These are phyloP conservation scores for Ypsolopha scabrella DNA, from an alignment of 2,888 invertebrate species.

Conservation along the genomic window DNA sequence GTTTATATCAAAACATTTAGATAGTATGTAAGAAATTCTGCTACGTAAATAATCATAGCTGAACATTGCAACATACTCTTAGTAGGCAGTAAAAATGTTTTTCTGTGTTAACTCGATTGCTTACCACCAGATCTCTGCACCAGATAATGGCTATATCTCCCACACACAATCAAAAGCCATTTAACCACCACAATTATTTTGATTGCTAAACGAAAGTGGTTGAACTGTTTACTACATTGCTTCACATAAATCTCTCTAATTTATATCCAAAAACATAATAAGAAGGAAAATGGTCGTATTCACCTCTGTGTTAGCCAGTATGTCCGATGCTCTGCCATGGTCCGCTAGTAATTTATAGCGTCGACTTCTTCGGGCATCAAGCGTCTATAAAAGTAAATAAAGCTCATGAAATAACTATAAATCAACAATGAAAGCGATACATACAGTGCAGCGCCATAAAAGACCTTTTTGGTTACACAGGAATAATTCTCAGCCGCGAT, in stretches of 20 bases:
- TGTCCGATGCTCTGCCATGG: conserved; percentile 42
- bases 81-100: too few relatives aligned
- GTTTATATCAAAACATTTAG: too few relatives aligned
- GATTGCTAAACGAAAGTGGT: conserved; percentile 32
- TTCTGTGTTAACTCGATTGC: background rate
- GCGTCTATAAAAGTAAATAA: conserved; percentile 66
- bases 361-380: conserved; percentile 39
- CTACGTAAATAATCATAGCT: too few relatives aligned
- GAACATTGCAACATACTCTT: too few relatives aligned
- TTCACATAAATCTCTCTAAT: conserved; percentile 58
- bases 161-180: conserved; percentile 29
- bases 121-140: background rate
- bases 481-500: conserved; percentile 5
- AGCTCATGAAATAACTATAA: conserved; percentile 62
- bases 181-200: conserved; percentile 20
- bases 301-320: conserved; percentile 39
- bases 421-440: conserved; percentile 54
- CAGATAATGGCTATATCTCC: conserved; percentile 24
- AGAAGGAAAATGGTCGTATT: conserved; percentile 55
- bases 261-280: conserved; percentile 66
- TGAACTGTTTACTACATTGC: conserved; percentile 28
- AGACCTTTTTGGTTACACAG: conserved; percentile 33
- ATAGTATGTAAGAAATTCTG: too few relatives aligned
- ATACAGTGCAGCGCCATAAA: conserved; percentile 16
- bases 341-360: conserved; percentile 52